Evolutionary conservation across 1,140 invertebrate genomes (phyloP).

Genomic region (Drosophila ogumai): DNA sequence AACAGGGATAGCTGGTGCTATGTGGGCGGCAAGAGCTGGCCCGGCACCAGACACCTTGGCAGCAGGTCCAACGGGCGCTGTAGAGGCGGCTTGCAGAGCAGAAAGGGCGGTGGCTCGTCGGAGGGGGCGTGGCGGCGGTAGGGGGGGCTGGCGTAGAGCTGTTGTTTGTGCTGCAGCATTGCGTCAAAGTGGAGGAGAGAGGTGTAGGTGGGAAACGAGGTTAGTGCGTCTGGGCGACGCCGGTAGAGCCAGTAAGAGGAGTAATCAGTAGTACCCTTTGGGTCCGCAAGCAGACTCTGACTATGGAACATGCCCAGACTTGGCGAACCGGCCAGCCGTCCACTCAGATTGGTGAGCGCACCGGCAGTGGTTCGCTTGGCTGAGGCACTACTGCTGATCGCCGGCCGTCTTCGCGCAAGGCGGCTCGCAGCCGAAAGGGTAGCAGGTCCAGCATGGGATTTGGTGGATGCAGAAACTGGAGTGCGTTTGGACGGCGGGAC

Average conservation of each 20-base stretch:
- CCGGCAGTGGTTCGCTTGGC: conserved; percentile 3
- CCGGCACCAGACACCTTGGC: conserved; percentile 28
- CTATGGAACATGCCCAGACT: conserved; percentile 11
- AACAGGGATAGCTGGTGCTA: background rate
- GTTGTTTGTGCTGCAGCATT: conserved; percentile 28
- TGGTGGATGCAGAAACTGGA: background rate
- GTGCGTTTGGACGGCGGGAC: background rate
- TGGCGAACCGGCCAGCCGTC: background rate
- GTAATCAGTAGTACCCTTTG: conserved; percentile 59
- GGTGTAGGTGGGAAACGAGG: conserved; percentile 52
- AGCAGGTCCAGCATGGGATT: background rate
- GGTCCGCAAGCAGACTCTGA: conserved; percentile 1
- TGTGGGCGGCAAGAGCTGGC: background rate
- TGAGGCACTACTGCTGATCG: background rate
- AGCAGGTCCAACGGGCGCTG: conserved; percentile 15
- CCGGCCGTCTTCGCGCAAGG: background rate
- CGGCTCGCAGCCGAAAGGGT: background rate
- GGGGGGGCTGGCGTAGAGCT: background rate
- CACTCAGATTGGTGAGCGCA: conserved; percentile 1
- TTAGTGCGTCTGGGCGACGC: conserved; percentile 47
- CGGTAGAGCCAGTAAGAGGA: conserved; percentile 29
- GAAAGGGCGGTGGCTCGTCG: conserved; percentile 10
- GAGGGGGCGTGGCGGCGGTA: conserved; percentile 12
- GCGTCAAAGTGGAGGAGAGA: conserved; percentile 33
- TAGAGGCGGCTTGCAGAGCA: background rate